Conservation (phyloP, 2,888 invertebrate genomes). For the Standfussiana lucernea region DNA sequence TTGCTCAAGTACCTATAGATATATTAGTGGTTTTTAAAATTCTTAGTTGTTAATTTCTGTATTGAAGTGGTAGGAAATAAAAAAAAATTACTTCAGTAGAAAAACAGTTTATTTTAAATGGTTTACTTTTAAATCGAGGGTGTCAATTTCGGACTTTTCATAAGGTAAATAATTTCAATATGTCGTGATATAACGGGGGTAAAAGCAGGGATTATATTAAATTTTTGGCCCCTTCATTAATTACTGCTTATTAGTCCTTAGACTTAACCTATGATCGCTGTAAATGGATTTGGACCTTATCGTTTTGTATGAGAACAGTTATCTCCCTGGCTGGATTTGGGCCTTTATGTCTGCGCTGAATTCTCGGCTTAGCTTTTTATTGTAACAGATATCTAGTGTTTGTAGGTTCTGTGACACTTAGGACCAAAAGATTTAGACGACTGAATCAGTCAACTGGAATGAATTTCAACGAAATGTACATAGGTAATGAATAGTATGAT, state of each 20-base stretch:
- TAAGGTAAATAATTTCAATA: too few species aligned
- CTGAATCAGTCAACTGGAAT: neutral
- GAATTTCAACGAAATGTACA: neutral
- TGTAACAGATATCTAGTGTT: constrained; percentile 16
- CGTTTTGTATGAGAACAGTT: constrained; percentile 13
- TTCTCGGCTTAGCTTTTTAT: constrained; percentile 27
- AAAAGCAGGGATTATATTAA: too few species aligned
- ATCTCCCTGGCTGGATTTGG: neutral
- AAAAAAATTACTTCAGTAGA: too few species aligned
- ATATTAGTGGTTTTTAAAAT: too few species aligned
- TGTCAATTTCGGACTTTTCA: too few species aligned
- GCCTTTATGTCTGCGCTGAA: neutral
- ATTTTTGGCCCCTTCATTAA: neutral
- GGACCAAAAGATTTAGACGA: neutral
- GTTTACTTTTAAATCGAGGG: too few species aligned
- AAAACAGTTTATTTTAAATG: neutral
- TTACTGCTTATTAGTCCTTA: too few species aligned
- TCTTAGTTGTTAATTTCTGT: too few species aligned
- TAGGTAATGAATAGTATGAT: neutral
- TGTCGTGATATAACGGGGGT: too few species aligned
- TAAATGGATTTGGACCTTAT: constrained; percentile 23
- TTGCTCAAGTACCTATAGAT: too few species aligned
- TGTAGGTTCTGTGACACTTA: neutral
- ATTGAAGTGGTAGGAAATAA: neutral
- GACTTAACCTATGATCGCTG: neutral